Evolutionary conservation across 2,797 vertebrate genomes (phyloP).

Genomic region (Hoplostethus atlanticus): DNA sequence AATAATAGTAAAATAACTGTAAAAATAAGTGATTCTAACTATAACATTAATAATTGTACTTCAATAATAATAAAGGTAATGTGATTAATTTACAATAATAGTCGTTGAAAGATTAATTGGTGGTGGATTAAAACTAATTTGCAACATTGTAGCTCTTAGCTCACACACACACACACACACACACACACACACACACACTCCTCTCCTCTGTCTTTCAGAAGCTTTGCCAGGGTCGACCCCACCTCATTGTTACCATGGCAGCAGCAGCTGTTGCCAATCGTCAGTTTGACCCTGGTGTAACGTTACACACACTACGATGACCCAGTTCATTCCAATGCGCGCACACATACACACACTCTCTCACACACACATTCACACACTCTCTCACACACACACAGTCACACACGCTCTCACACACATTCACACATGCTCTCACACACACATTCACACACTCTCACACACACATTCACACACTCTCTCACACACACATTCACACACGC

Average conservation of each 20-base stretch:
- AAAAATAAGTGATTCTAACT: too few species aligned
- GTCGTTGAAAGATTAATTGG: too few species aligned
- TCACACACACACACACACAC: neutral
- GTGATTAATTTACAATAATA: too few species aligned
- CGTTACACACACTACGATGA: slow-evolving; percentile 87
- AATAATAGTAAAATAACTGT: too few species aligned
- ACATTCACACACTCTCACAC: too few species aligned
- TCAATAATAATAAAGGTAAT: too few species aligned
- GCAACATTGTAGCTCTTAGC: too few species aligned
- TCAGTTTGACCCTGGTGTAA: slow-evolving; percentile 81
- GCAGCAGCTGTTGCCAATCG: slow-evolving; percentile 86
- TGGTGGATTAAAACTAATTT: too few species aligned
- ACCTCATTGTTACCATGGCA: slow-evolving; percentile 61
- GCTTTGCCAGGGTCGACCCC: slow-evolving; percentile 44
- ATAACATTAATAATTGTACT: too few species aligned
- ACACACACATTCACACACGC: slow-evolving; percentile 21
- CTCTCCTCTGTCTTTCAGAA: slow-evolving; percentile 26
- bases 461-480: too few species aligned
- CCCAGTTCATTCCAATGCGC: slow-evolving; percentile 85
- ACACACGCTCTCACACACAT: slow-evolving; percentile 1
- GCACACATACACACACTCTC: slow-evolving; percentile 24
- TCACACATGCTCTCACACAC: too few species aligned
- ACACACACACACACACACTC: neutral
- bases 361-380: slow-evolving; percentile 21
- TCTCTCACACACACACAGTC: slow-evolving; percentile 16